Base-by-base conservation (phyloP, 53 echinoderm and acorn worm species). In the Actinopyga echinites region DNA sequence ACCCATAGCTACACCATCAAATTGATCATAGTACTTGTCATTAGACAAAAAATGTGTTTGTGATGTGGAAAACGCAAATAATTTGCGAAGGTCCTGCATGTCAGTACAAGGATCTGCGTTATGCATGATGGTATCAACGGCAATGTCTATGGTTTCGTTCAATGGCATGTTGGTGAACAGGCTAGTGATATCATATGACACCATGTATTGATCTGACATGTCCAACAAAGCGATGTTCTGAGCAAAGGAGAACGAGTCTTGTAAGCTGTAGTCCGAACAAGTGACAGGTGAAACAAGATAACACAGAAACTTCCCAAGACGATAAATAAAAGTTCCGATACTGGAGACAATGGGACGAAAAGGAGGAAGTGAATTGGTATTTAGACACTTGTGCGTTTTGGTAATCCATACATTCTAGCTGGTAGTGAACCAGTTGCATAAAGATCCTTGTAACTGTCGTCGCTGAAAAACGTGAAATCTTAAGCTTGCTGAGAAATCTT, bases 121-220 rank as follows among this genome's bases (percentile, higher is more conserved):
- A 19, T 59, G 59, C 59, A 59, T 59, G 59, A 59, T 59, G 59
- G 59, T 19, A 59, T 59, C 59, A 59, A 59, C 59, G 59, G 4
- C 59, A 59, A 59, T 59, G 59, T 59, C 0, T 59, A 59, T 59
- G 59, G 59, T 59, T 59, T 59, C 59, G 59, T 59, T 59, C 59
- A 59, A 6, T 59, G 59, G 59, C 17, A 59, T 4, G 59, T 59
- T 59, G 59, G 59, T 59, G 26, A 59, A 59, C 59, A 59, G 9
- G 26, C 4, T 59, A 19, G 59, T 59, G 0, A 59, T 59, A 59
- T 59, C 59, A 59, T 59, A 59, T 6, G 59, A 59, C 59, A 59
- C 59, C 59, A 59, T 59, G 9, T 6, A 4, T 19, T 59, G 59
- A 59, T 59, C 26, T 59, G 3, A 59, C 59, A 6, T 59, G 9